These are phyloP conservation scores for Trissoscelio sp. DNA, from an alignment of 2,888 invertebrate species.

Conservation along the genomic window DNA sequence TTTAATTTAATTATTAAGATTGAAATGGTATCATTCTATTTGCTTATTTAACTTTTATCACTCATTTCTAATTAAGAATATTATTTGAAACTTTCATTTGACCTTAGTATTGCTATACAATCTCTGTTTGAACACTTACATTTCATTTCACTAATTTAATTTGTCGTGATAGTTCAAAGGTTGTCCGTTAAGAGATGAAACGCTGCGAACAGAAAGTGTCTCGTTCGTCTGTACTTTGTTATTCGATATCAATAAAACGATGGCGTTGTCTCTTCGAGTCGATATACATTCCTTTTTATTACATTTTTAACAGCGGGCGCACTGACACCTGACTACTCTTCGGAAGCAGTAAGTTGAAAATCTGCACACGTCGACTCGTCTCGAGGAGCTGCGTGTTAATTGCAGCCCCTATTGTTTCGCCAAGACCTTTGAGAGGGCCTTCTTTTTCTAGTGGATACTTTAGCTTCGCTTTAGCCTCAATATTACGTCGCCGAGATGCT, in stretches of 20 bases:
- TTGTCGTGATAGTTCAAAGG: conserved; percentile 9
- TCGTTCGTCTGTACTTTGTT: conserved; percentile 21
- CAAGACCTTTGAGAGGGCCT: conserved; percentile 68
- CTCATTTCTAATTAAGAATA: too few relatives aligned
- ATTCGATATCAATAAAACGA: conserved; percentile 49
- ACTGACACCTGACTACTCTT: conserved; percentile 60
- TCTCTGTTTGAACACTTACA: background rate
- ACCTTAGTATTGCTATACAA: too few relatives aligned
- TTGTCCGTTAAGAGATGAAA: conserved; percentile 23
- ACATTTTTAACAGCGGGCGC: conserved; percentile 31
- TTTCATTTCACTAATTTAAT: background rate
- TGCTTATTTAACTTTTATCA: too few relatives aligned
- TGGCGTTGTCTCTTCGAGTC: conserved; percentile 18
- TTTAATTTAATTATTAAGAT: too few relatives aligned
- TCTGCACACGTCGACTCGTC: conserved; percentile 73
- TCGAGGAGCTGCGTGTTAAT: conserved; percentile 73
- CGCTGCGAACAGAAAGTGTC: conserved; percentile 2
- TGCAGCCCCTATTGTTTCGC: conserved; percentile 68
- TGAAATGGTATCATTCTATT: too few relatives aligned
- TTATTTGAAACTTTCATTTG: too few relatives aligned
- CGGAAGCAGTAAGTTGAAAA: conserved; percentile 67
- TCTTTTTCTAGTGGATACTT: conserved; percentile 70
- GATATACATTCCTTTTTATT: conserved; percentile 35
- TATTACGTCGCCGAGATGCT: conserved; percentile 65
- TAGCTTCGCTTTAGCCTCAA: conserved; percentile 67